Evolutionary conservation across 92 coral and sea anemone genomes (phyloP).

Genomic region (Zoanthus solanderi): DNA sequence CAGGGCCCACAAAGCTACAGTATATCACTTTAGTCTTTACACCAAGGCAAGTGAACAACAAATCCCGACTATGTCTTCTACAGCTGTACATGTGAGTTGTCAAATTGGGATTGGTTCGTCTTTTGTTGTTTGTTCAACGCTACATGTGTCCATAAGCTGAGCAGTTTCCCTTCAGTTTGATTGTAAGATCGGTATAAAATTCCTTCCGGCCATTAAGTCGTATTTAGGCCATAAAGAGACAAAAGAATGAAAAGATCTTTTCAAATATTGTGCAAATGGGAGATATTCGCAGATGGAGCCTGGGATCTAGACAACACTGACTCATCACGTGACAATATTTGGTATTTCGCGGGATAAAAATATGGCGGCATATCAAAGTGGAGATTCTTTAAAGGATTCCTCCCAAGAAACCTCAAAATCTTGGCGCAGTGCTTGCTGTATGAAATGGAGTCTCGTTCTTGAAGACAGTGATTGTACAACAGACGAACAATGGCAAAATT

Average conservation of each 20-base stretch:
- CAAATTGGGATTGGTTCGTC: slow-evolving; percentile 24
- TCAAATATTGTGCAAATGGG: not conserved
- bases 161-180: not conserved
- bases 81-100: slow-evolving; percentile 13
- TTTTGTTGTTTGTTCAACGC: not conserved
- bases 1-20: no score
- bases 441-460: slow-evolving; percentile 31
- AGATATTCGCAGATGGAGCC: not conserved
- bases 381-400: not conserved
- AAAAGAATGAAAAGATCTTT: not conserved
- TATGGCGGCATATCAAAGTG: slow-evolving; percentile 19
- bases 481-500: slow-evolving; percentile 37
- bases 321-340: slow-evolving; percentile 32
- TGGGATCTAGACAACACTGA: not conserved
- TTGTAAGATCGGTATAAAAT: not conserved
- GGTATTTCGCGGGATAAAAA: slow-evolving; percentile 48
- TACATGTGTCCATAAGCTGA: not conserved
- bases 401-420: not conserved
- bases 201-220: slow-evolving; percentile 1
- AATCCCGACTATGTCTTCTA: not conserved
- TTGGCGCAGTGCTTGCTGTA: slow-evolving; percentile 9
- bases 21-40: no score
- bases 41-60: not conserved
- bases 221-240: not conserved
- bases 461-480: slow-evolving; percentile 13